Evolutionary conservation across 2,888 invertebrate species (phyloP), one percentile per base, ranked within the genome.

Genomic region (Bruchidius siliquastri): DNA sequence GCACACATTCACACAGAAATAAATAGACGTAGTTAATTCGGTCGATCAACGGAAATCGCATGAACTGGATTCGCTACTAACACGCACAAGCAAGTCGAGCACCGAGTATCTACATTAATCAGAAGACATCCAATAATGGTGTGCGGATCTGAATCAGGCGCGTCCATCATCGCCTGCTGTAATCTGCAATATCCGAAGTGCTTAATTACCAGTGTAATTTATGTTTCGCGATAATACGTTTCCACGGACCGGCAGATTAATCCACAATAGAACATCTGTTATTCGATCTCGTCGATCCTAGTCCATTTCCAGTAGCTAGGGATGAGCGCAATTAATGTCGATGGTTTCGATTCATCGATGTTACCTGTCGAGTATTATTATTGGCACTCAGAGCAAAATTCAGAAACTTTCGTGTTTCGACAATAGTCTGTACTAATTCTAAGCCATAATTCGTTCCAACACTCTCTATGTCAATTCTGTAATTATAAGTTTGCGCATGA

Each of bases 161-260:
- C 49, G 49, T 49, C 49, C 49, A 49, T 49, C 49, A 49, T 49
- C 49, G 49, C 49, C 49, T 49, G 49, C 49, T 49, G 13, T 49
- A 49, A 49, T 49, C 72, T 68, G 68, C 32, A 72, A 49, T 69
- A 72, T 71, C 71, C 71, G 67, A 71, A 71, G 67, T 22, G 67
- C 30, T 21, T 71, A 71, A 71, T 71, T 67, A 71, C 67, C 67
- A 67, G 20, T 30, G 30, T 71, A 71, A 71, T 71, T 71, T 67
- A 67, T 71, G 67, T 71, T 71, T 67, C 71, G 49, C 68, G 71
- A 71, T 71, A 21, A 71, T 67, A 68, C 71, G 30, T 71, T 71
- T 71, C 30, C 71, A 67, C 22, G 67, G 67, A 22, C n/a, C 32
- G 20, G 26, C 30, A 68, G 68, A 71, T 71, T 71, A 67, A 67